Base-by-base conservation (phyloP, 2,113 vertebrate genomes). In the Brienomyrus brachyistius region DNA sequence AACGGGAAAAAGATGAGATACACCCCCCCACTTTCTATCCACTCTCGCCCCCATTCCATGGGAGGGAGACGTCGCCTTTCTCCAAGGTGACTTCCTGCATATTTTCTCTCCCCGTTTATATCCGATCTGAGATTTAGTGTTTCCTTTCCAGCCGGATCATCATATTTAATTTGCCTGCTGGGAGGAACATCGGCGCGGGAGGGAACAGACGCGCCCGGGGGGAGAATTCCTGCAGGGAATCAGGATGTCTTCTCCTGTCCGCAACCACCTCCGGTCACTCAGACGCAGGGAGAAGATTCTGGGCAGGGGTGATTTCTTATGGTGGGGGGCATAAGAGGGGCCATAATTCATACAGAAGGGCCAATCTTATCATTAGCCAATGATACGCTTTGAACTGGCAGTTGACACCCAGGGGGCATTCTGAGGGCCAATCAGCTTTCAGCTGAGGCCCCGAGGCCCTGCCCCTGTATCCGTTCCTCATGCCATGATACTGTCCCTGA, bases 81-180 rank as follows among this genome's bases (percentile, higher is more conserved):
- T 51, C 70, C 90, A 90, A 90, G 90, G 90, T 90, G 90, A 90
- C 86, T 88, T 88, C 80, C 27, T 43, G 56, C 31, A 90, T 48
- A 90, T 88, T 54, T 62, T 59, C 31, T 52, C 43, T 88, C 52
- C 43, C 70, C 31, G 51, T 82, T 40, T 48, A 47, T 87, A 47
- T 87, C 43, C 86, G 21, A 83, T 83, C 31, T 66, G 90, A 90
- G 90, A 88, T 88, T 88, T 83, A 88, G 87, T 21, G 52, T 88
- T 66, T 88, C 62, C 80, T 66, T 90, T 88, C 86, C 90, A 83
- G 70, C 17, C 50, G 86, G 90, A 90, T 90, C 90, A 82, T 85
- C 56, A 52, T 80, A 88, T 90, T 90, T 90, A 88, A 90, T 88
- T 88, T 84, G 52, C 86, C 90, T 88, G 86, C 62, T 56, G 90